phyloP scores from a whole-genome alignment of 2,113 vertebrate genomes.

The Daboia siamensis region DNA sequence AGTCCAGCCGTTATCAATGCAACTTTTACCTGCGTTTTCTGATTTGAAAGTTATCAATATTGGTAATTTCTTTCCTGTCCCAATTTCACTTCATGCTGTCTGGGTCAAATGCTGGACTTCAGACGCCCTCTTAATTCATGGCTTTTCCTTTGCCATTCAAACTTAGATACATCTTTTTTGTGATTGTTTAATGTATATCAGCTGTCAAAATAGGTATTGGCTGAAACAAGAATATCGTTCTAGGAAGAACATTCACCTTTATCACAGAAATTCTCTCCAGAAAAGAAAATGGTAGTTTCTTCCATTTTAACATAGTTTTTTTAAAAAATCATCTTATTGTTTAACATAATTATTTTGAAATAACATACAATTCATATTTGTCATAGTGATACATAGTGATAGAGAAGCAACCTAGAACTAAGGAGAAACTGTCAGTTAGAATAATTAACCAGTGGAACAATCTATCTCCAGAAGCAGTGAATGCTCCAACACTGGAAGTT shows the following conservation, averaged over 20 bases:
- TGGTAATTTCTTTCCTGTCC: not conserved
- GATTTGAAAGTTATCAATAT: not conserved
- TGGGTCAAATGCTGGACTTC: not conserved
- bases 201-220: not conserved
- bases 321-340: too few species aligned
- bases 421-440: too few species aligned
- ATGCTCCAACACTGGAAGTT: too few species aligned
- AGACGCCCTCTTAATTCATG: not conserved
- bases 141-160: not conserved
- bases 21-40: not conserved
- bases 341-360: too few species aligned
- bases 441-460: too few species aligned
- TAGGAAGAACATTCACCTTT: not conserved
- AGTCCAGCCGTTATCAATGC: not conserved
- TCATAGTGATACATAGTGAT: too few species aligned
- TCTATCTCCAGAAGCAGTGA: too few species aligned
- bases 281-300: not conserved
- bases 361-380: too few species aligned
- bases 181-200: not conserved
- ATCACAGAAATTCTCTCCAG: not conserved
- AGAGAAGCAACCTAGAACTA: too few species aligned
- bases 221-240: not conserved
- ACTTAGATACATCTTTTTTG: not conserved
- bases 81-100: not conserved
- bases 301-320: too few species aligned